phyloP scores from a whole-genome alignment of 30 jellyfish, hydroid and myxozoan genomes.

The Chironex yamaguchii region DNA sequence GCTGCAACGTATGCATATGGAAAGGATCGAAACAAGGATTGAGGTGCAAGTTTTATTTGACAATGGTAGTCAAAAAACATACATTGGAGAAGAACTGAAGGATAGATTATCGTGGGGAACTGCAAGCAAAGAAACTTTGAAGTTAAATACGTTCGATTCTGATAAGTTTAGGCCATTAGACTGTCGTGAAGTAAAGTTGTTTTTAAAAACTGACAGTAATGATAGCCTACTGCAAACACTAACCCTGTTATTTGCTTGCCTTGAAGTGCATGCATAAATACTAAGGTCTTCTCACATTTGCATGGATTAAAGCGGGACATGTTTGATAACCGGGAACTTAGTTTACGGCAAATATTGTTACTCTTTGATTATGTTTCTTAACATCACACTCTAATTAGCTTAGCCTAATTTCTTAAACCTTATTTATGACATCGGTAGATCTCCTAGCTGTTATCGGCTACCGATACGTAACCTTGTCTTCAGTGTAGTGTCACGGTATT shows the following conservation, averaged over 20 bases:
- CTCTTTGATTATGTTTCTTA: too few relatives aligned
- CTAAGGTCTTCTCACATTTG: constrained; percentile 1
- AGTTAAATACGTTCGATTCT: constrained; percentile 4
- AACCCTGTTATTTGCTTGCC: constrained; percentile 33
- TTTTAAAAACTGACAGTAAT: neutral
- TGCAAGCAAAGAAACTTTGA: constrained; percentile 7
- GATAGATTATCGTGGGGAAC: neutral
- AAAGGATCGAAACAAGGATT: neutral
- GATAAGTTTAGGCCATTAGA: neutral
- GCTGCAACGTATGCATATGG: constrained; percentile 30
- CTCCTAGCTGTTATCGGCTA: too few relatives aligned
- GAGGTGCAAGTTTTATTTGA: constrained; percentile 8
- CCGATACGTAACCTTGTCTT: too few relatives aligned
- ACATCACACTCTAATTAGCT: too few relatives aligned
- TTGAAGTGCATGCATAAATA: neutral
- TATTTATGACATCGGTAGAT: too few relatives aligned
- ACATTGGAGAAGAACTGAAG: constrained; percentile 10
- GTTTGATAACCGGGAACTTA: too few relatives aligned
- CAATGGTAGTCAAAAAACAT: constrained; percentile 7
- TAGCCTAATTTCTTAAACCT: too few relatives aligned
- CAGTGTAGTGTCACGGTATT: too few relatives aligned
- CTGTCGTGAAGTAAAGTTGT: constrained; percentile 5
- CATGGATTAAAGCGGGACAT: too few relatives aligned
- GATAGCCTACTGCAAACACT: constrained; percentile 8
- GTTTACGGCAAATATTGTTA: too few relatives aligned